Evolutionary conservation across 2,888 invertebrate genomes (phyloP).

Genomic region (Cancer borealis): DNA sequence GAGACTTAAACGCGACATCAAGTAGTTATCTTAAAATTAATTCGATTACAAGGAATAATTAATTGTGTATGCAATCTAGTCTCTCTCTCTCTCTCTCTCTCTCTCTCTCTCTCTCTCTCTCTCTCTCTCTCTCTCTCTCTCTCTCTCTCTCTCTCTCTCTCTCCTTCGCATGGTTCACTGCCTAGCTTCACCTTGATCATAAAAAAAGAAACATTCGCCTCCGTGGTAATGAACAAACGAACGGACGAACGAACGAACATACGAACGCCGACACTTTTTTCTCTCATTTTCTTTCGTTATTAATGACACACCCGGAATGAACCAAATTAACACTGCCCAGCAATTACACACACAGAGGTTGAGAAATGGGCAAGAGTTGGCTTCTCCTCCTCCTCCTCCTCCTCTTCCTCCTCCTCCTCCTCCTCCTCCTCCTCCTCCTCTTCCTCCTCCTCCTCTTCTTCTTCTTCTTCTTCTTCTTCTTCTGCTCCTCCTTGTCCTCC

Average conservation of each 20-base stretch:
- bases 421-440: background rate
- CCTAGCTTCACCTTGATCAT: constrained; percentile 24
- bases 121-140: constrained; percentile 36
- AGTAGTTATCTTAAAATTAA: background rate
- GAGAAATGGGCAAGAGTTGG: background rate
- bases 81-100: constrained; percentile 4
- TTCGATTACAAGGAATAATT: no score
- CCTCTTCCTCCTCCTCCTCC: background rate
- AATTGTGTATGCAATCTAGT: background rate
- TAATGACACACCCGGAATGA: constrained; percentile 4
- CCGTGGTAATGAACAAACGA: background rate
- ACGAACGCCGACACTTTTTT: background rate
- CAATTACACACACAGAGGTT: background rate
- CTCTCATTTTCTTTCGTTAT: background rate
- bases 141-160: background rate
- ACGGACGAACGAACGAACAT: background rate
- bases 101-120: constrained; percentile 25
- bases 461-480: background rate
- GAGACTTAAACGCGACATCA: background rate
- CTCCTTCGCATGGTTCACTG: background rate
- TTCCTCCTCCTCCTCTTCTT: background rate
- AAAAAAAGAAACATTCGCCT: constrained; percentile 10
- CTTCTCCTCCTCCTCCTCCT: background rate
- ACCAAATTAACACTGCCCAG: background rate
- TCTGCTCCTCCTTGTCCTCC: background rate